Percentiles rank a stretch among this genome's conserved stretches.
These are phyloP conservation scores for Heterochromis multidens DNA, from an alignment of 2,113 vertebrate species.

Conservation along the genomic window DNA sequence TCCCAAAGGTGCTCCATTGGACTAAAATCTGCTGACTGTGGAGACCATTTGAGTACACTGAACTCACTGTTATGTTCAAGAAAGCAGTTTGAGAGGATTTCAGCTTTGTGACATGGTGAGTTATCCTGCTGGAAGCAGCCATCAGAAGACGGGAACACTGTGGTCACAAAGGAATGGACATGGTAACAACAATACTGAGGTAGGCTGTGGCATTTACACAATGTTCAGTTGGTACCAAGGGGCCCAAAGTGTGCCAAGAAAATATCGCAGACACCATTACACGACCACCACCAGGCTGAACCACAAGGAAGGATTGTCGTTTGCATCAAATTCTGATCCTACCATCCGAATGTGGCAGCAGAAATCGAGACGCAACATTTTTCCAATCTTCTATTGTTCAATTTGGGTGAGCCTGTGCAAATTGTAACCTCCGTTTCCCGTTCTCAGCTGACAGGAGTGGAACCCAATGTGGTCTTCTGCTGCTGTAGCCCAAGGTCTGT, in stretches of 20 bases:
- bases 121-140: background rate
- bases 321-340: too few relatives aligned
- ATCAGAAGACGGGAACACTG: background rate
- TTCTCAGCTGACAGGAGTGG: too few relatives aligned
- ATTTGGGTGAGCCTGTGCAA: too few relatives aligned
- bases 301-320: too few relatives aligned
- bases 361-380: too few relatives aligned
- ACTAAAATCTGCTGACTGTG: background rate
- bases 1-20: background rate
- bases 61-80: background rate
- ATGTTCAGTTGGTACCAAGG: background rate
- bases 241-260: background rate
- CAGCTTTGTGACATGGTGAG: background rate
- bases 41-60: background rate
- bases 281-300: background rate
- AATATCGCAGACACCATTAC: background rate
- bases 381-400: too few relatives aligned
- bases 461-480: too few relatives aligned
- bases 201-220: background rate
- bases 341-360: too few relatives aligned
- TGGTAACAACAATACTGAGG: too few relatives aligned
- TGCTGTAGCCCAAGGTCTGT: too few relatives aligned
- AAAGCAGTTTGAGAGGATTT: background rate
- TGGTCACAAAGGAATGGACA: background rate
- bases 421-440: too few relatives aligned